phyloP scores from a whole-genome alignment of 2,797 vertebrate genomes.

The Simalia tracyae region DNA sequence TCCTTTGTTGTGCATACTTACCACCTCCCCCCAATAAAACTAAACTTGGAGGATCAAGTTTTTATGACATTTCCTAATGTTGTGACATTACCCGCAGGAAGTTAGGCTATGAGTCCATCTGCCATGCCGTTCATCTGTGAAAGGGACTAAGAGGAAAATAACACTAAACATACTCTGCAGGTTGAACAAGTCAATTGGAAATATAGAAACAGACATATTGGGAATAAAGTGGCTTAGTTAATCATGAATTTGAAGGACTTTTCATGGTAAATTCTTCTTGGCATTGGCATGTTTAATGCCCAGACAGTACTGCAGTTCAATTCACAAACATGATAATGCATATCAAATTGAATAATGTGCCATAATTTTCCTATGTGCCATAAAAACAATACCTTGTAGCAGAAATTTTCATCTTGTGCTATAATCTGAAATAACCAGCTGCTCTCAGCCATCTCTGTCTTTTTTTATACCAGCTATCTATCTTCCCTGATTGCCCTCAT shows the following conservation, averaged over 20 bases:
- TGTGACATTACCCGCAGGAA: slow-evolving; percentile 32
- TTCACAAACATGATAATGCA: slow-evolving; percentile 16
- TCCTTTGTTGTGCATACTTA: slow-evolving; percentile 40
- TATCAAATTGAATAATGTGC: slow-evolving; percentile 12
- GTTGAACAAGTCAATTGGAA: slow-evolving; percentile 40
- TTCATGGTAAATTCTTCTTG: slow-evolving; percentile 10
- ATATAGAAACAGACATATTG: slow-evolving; percentile 1
- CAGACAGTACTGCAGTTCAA: slow-evolving; percentile 9
- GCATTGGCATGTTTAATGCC: not conserved
- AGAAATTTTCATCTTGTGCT: slow-evolving; percentile 4
- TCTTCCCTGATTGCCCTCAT: slow-evolving; percentile 6
- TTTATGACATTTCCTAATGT: slow-evolving; percentile 47
- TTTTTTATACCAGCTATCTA: not conserved
- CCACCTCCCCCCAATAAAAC: slow-evolving; percentile 15
- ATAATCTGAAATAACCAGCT: slow-evolving; percentile 13
- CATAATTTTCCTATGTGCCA: not conserved
- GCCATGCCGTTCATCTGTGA: slow-evolving; percentile 15
- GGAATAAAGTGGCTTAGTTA: slow-evolving; percentile 17
- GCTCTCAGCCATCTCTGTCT: not conserved
- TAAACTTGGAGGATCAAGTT: slow-evolving; percentile 26
- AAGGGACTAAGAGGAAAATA: slow-evolving; percentile 47
- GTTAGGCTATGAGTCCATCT: slow-evolving; percentile 33
- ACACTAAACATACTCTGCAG: not conserved
- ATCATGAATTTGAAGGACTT: not conserved
- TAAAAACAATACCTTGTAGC: not conserved